phyloP scores from a whole-genome alignment of 1,140 invertebrate genomes.

The Rhagoletis pomonella region DNA sequence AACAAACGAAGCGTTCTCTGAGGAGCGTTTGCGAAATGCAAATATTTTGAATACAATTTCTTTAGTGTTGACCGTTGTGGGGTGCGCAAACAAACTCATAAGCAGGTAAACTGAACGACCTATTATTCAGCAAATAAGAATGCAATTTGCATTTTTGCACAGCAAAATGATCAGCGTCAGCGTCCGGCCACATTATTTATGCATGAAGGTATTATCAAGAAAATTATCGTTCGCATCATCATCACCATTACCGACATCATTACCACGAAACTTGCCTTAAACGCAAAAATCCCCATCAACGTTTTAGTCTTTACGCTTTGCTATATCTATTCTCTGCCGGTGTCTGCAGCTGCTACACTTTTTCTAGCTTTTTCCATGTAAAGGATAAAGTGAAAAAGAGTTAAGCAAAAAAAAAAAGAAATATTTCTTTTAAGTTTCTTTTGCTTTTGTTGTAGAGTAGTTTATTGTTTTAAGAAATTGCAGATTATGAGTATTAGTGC shows the following conservation, averaged over 20 bases:
- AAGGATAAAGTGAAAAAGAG: background rate
- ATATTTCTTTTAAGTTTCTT: background rate
- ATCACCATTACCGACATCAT: background rate
- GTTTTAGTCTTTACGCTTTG: background rate
- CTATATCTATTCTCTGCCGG: too few relatives aligned
- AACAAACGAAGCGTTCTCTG: background rate
- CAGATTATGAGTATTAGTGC: background rate
- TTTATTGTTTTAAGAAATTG: background rate
- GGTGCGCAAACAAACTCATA: background rate
- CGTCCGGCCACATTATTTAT: background rate
- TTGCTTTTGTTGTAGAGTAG: background rate
- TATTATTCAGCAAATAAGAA: background rate
- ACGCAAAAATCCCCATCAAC: too few relatives aligned
- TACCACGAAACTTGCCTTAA: background rate
- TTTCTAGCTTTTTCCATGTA: background rate
- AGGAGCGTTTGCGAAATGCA: background rate
- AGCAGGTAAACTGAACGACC: background rate
- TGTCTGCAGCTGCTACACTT: background rate
- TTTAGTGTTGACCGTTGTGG: background rate
- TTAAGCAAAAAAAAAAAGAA: background rate
- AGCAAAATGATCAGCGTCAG: constrained; percentile 24
- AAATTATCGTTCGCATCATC: background rate
- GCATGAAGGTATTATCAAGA: background rate
- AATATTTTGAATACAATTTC: constrained; percentile 42
- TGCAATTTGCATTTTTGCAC: background rate